These are phyloP conservation scores for Plutella xylostella DNA, from an alignment of 2,888 invertebrate genomes.

Conservation along the genomic window DNA sequence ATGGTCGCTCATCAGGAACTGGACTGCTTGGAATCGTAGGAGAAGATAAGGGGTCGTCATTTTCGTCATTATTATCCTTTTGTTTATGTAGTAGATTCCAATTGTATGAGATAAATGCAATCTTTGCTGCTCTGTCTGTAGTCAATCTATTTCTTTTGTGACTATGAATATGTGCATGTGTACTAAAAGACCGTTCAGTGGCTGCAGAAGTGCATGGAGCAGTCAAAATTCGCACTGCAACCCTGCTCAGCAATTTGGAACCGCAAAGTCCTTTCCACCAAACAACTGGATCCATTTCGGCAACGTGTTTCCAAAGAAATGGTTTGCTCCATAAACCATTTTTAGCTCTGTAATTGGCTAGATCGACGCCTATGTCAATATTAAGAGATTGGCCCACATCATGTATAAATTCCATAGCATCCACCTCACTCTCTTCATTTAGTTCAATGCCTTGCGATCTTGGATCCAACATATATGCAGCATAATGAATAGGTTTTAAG, in stretches of 20 bases:
- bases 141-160: slow-evolving; percentile 19
- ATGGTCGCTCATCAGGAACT: not conserved
- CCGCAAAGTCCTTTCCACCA: slow-evolving; percentile 8
- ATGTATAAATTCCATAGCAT: slow-evolving; percentile 8
- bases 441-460: slow-evolving; percentile 9
- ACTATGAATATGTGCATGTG: slow-evolving; percentile 17
- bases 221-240: slow-evolving; percentile 18
- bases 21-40: no score
- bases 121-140: slow-evolving; percentile 13
- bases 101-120: slow-evolving; percentile 10
- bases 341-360: slow-evolving; percentile 19
- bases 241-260: slow-evolving; percentile 15
- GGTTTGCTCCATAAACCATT: slow-evolving; percentile 16
- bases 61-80: not conserved
- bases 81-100: slow-evolving; percentile 13
- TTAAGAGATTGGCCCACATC: slow-evolving; percentile 15
- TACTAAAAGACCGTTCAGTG: slow-evolving; percentile 18
- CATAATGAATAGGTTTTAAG: slow-evolving; percentile 13
- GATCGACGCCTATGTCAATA: slow-evolving; percentile 16
- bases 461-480: slow-evolving; percentile 19
- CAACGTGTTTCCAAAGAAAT: slow-evolving; percentile 16
- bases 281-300: slow-evolving; percentile 11
- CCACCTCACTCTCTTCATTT: not conserved
- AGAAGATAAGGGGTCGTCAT: not conserved
- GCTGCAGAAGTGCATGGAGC: slow-evolving; percentile 20